Evolutionary conservation across 1,140 invertebrate species (phyloP).

Genomic region (Plodia interpunctella): DNA sequence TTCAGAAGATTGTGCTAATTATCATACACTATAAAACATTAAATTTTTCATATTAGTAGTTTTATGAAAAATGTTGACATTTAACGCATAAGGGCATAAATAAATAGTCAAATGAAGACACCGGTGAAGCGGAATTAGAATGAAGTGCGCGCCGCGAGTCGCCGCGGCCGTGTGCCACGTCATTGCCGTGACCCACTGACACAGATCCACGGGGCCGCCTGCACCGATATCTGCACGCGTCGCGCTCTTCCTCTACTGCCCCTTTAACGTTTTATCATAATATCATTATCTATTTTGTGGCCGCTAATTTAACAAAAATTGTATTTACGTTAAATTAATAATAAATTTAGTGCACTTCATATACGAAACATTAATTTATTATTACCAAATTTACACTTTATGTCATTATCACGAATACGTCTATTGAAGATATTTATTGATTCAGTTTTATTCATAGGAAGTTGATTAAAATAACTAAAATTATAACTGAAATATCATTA

Average conservation of each 20-base stretch:
- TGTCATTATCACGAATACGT: too few relatives aligned
- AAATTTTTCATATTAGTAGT: too few relatives aligned
- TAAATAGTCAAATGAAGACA: constrained; percentile 58
- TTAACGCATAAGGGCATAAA: constrained; percentile 41
- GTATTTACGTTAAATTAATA: too few relatives aligned
- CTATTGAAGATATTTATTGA: not conserved
- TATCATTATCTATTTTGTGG: constrained; percentile 21
- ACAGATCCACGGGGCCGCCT: constrained; percentile 73
- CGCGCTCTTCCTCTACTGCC: constrained; percentile 62
- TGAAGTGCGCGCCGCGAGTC: constrained; percentile 66
- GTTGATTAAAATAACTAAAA: not conserved
- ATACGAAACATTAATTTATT: constrained; percentile 6
- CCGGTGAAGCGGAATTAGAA: constrained; percentile 74
- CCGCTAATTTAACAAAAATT: too few relatives aligned
- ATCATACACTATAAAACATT: too few relatives aligned
- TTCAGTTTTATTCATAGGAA: not conserved
- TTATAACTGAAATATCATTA: constrained; percentile 54
- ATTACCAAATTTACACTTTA: not conserved
- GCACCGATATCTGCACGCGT: constrained; percentile 74
- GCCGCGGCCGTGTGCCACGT: constrained; percentile 71
- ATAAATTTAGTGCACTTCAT: too few relatives aligned
- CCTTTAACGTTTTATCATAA: constrained; percentile 25
- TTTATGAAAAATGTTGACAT: not conserved
- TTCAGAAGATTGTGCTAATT: constrained; percentile 3
- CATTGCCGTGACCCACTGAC: constrained; percentile 76